Conservation (phyloP, 2,888 invertebrate species). For the Pristionchus arcanus region DNA sequence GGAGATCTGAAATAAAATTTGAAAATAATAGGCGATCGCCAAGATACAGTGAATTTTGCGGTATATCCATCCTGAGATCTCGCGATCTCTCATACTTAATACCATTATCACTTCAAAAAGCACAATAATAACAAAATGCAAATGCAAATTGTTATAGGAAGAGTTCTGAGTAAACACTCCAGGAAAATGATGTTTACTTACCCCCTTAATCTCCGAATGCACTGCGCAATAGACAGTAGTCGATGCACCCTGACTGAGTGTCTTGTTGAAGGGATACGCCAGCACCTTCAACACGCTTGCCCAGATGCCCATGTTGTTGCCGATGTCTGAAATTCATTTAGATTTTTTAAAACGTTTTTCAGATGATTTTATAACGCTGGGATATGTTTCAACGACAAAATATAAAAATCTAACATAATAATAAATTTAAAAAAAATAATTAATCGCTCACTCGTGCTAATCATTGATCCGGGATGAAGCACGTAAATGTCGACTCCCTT, state of each 20-base stretch:
- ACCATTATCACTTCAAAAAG: too few species aligned
- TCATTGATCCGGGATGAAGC: slow-evolving; percentile 93
- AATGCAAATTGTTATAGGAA: too few species aligned
- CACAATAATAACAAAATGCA: too few species aligned
- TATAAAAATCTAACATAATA: background rate
- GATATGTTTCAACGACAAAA: background rate
- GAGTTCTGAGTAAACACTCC: too few species aligned
- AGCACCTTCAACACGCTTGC: slow-evolving; percentile 79
- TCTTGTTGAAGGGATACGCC: slow-evolving; percentile 94
- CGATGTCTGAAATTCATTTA: slow-evolving; percentile 60
- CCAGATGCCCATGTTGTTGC: slow-evolving; percentile 65
- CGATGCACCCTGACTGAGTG: slow-evolving; percentile 92
- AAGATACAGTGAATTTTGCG: too few species aligned
- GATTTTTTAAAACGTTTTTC: background rate
- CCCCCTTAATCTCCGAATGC: slow-evolving; percentile 39
- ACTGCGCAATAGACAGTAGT: slow-evolving; percentile 91
- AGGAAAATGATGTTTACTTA: background rate
- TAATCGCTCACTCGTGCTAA: slow-evolving; percentile 84
- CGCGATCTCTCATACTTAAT: too few species aligned
- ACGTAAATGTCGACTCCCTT: slow-evolving; percentile 83
- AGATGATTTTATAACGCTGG: background rate
- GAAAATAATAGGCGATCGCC: too few species aligned
- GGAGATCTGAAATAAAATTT: background rate
- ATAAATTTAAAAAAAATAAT: too few species aligned
- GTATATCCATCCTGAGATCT: too few species aligned